Percentiles rank a stretch among this genome's conserved stretches.
Conservation (phyloP, 2,797 vertebrate genomes). For the Sarcoramphus papa region DNA sequence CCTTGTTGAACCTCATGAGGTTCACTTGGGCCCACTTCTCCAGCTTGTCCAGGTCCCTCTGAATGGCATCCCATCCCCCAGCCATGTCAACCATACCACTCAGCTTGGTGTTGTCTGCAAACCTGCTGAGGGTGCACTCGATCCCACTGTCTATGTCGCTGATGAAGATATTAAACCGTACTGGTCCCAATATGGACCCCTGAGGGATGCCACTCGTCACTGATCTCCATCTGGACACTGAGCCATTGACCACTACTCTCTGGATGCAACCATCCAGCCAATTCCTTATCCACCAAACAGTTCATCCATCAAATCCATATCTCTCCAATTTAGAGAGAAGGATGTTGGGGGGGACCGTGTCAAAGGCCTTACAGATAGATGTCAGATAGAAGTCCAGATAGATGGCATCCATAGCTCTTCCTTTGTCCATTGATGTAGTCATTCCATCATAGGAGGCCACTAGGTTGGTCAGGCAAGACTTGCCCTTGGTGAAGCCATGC, state of each 20-base stretch:
- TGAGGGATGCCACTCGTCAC: neutral
- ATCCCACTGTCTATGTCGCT: neutral
- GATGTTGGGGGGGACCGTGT: fast-evolving
- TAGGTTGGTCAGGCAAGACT: neutral
- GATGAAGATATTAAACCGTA: neutral
- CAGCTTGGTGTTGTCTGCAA: neutral
- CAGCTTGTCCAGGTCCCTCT: neutral
- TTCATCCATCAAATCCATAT: no score
- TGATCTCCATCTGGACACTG: neutral
- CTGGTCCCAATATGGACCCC: fast-evolving
- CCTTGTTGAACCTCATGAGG: neutral
- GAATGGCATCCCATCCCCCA: neutral
- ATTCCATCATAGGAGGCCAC: neutral
- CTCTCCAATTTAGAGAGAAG: no score
- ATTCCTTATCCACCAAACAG: no score
- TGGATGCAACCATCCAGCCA: no score
- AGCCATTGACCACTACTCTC: neutral
- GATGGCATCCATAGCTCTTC: neutral
- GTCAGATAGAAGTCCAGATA: neutral
- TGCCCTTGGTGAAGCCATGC: neutral
- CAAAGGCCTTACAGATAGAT: neutral
- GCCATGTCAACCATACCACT: neutral
- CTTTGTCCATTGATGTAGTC: no score
- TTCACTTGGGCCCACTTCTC: neutral
- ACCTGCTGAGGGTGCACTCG: fast-evolving